Percentiles rank a stretch among this genome's conserved stretches.
These are phyloP conservation scores for Xenentodon cancila DNA, from an alignment of 2,797 vertebrate species.

Conservation along the genomic window DNA sequence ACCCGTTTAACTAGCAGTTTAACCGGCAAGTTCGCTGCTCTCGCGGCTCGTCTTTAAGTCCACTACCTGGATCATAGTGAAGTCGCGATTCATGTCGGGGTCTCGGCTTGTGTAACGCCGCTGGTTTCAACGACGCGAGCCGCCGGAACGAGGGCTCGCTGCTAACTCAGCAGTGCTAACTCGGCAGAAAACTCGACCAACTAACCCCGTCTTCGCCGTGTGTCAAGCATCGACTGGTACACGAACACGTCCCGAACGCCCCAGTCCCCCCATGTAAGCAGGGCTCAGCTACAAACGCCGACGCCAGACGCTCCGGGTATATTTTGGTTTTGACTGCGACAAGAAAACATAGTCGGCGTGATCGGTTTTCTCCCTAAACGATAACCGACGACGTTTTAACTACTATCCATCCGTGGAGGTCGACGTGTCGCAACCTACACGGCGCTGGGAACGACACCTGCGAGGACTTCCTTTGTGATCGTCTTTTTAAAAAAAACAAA, in stretches of 20 bases:
- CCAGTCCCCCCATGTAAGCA: constrained; percentile 39
- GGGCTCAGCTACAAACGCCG: constrained; percentile 48
- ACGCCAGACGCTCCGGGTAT: constrained; percentile 26
- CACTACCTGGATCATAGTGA: constrained; percentile 59
- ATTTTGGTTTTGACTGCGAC: constrained; percentile 14
- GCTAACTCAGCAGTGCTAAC: constrained; percentile 60
- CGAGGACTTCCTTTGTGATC: constrained; percentile 58
- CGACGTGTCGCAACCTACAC: constrained; percentile 37
- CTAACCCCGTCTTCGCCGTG: constrained; percentile 36
- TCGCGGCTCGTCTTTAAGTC: constrained; percentile 55
- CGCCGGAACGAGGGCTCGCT: background rate
- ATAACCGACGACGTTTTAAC: constrained; percentile 17
- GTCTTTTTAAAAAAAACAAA: constrained; percentile 34
- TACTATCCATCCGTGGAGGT: constrained; percentile 5
- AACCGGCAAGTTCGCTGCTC: constrained; percentile 48
- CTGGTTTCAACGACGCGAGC: background rate
- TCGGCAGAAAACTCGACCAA: constrained; percentile 41
- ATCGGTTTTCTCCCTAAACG: constrained; percentile 19
- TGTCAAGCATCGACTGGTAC: constrained; percentile 24
- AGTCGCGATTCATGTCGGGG: constrained; percentile 59
- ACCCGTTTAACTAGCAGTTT: constrained; percentile 30
- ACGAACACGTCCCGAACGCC: constrained; percentile 43
- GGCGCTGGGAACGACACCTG: constrained; percentile 42
- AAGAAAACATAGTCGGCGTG: constrained; percentile 25
- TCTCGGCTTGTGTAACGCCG: constrained; percentile 22